These are phyloP conservation scores for Antheraea pernyi DNA, from an alignment of 1,140 invertebrate genomes.

Conservation along the genomic window DNA sequence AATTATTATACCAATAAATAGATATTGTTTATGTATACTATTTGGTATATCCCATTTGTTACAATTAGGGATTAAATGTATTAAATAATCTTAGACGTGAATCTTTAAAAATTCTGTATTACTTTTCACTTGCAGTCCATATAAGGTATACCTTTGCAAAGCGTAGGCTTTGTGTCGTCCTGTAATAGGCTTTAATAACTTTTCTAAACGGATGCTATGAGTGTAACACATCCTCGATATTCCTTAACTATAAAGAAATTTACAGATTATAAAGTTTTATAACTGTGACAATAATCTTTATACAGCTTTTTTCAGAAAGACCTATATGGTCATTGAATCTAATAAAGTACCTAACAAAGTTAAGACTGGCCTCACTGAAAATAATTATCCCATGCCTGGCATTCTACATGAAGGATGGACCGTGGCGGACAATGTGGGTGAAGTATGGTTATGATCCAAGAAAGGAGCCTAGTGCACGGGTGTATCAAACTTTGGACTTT, in stretches of 20 bases:
- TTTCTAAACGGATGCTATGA: no score
- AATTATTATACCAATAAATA: no score
- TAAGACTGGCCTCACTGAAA: slow-evolving; percentile 84
- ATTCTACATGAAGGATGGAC: slow-evolving; percentile 92
- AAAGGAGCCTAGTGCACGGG: slow-evolving; percentile 86
- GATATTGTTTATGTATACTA: no score
- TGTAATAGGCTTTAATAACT: no score
- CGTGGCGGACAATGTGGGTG: slow-evolving; percentile 93
- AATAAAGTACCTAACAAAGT: slow-evolving; percentile 83
- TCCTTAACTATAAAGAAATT: background rate
- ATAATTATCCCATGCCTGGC: slow-evolving; percentile 89
- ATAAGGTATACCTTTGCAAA: no score
- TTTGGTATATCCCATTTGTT: no score
- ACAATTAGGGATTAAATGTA: no score
- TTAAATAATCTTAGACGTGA: no score
- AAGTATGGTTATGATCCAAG: slow-evolving; percentile 93
- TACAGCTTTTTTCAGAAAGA: slow-evolving; percentile 85
- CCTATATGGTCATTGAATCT: slow-evolving; percentile 93
- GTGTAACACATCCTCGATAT: no score
- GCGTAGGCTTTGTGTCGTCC: no score
- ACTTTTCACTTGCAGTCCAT: no score
- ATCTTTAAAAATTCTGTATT: no score
- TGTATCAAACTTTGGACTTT: slow-evolving; percentile 93
- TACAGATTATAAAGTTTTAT: background rate
- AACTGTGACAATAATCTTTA: background rate